These are phyloP conservation scores for Pomatostomus ruficeps DNA, from an alignment of 2,113 vertebrate genomes.

Conservation along the genomic window DNA sequence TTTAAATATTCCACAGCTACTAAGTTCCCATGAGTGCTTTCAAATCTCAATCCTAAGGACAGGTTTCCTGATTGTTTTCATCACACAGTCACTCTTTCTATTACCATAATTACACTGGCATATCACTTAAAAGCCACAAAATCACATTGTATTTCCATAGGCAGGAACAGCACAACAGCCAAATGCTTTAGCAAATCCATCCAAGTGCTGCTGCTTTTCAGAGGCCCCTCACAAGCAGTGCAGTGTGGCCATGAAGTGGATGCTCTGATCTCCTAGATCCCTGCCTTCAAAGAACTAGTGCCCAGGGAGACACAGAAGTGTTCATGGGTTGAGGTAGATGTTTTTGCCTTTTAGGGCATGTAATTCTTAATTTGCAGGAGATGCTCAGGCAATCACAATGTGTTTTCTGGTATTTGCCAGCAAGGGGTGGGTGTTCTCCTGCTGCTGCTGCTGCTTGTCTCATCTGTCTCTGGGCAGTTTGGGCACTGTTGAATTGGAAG, in stretches of 20 bases:
- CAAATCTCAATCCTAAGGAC: background rate
- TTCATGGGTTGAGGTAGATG: accelerated
- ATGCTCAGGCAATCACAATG: background rate
- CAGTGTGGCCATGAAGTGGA: background rate
- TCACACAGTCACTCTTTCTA: background rate
- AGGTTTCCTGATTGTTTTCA: background rate
- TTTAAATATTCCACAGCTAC: background rate
- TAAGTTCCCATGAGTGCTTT: background rate
- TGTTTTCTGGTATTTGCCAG: background rate
- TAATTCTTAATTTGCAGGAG: background rate
- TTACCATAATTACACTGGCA: background rate
- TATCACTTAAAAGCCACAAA: background rate
- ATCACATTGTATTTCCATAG: background rate
- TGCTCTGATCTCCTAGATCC: background rate
- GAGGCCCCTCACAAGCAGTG: background rate
- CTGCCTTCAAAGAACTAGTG: background rate
- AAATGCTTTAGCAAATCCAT: background rate
- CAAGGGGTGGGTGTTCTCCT: background rate
- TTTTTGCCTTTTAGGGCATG: background rate
- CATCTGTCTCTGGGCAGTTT: background rate
- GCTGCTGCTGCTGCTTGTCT: background rate
- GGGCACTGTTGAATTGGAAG: background rate
- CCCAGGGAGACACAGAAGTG: background rate
- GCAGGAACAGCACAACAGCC: background rate
- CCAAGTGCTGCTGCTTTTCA: background rate